Conservation (phyloP, 1,140 invertebrate species). For the Diploscapter pachys region DNA sequence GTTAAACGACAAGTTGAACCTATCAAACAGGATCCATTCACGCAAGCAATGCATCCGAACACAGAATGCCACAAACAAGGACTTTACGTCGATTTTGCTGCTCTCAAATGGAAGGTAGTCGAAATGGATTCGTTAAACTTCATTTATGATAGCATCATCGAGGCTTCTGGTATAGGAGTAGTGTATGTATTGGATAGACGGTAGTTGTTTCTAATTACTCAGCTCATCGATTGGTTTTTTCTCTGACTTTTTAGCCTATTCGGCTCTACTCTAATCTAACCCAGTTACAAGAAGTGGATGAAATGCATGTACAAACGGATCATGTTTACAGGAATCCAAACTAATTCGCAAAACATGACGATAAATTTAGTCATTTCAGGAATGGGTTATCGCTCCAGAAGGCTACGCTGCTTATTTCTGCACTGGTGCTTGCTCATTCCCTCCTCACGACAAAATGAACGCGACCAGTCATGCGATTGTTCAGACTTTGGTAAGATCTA, state of each 20-base stretch:
- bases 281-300: too few relatives aligned
- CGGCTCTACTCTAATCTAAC: too few relatives aligned
- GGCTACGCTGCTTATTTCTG: conserved; percentile 91
- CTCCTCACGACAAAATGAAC: conserved; percentile 77
- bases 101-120: conserved; percentile 75
- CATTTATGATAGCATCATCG: too few relatives aligned
- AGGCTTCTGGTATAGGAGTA: too few relatives aligned
- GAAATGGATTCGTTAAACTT: too few relatives aligned
- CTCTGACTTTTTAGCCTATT: too few relatives aligned
- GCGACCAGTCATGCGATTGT: conserved; percentile 93
- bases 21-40: conserved; percentile 39
- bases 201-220: too few relatives aligned
- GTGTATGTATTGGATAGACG: too few relatives aligned
- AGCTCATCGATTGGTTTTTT: too few relatives aligned
- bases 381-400: conserved; percentile 91
- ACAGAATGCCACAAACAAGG: conserved; percentile 79
- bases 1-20: background rate
- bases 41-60: conserved; percentile 61
- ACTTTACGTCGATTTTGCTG: conserved; percentile 82
- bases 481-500: conserved; percentile 75
- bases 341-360: too few relatives aligned
- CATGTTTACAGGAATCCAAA: too few relatives aligned
- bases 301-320: too few relatives aligned
- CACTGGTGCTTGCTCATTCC: conserved; percentile 86
- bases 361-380: conserved; percentile 43